phyloP scores from a whole-genome alignment of 2,113 vertebrate species.

The Apistogramma diplotaenia region DNA sequence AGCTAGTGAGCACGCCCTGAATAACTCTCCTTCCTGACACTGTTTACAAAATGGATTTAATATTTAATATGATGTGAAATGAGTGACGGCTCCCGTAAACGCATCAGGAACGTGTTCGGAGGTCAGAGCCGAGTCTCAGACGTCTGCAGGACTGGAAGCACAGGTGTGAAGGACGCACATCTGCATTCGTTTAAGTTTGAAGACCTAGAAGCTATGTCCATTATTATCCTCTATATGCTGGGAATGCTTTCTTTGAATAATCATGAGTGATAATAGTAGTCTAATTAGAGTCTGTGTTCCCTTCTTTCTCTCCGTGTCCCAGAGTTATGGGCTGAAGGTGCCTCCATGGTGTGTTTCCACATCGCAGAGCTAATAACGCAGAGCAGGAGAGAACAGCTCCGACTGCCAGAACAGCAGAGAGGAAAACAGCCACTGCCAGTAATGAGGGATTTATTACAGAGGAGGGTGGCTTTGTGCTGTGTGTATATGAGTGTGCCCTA shows the following conservation, averaged over 20 bases:
- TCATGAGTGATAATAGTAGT: neutral
- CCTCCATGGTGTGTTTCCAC: conserved; percentile 27
- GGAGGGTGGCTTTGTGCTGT: conserved; percentile 16
- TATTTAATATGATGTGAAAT: too few species aligned
- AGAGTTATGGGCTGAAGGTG: neutral
- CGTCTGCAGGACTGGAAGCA: neutral
- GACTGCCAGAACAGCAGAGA: conserved; percentile 18
- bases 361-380: conserved; percentile 47
- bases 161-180: neutral
- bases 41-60: too few species aligned
- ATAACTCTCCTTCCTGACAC: too few species aligned
- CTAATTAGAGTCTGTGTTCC: neutral
- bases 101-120: too few species aligned
- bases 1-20: too few species aligned
- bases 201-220: neutral
- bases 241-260: neutral
- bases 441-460: conserved; percentile 63
- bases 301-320: neutral
- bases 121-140: too few species aligned
- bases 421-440: conserved; percentile 26
- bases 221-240: neutral
- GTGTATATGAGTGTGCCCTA: conserved; percentile 11
- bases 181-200: neutral
- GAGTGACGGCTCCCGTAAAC: too few species aligned
- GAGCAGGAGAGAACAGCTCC: conserved; percentile 40